phyloP scores from a whole-genome alignment of 1,140 invertebrate species.

The Atta texana region DNA sequence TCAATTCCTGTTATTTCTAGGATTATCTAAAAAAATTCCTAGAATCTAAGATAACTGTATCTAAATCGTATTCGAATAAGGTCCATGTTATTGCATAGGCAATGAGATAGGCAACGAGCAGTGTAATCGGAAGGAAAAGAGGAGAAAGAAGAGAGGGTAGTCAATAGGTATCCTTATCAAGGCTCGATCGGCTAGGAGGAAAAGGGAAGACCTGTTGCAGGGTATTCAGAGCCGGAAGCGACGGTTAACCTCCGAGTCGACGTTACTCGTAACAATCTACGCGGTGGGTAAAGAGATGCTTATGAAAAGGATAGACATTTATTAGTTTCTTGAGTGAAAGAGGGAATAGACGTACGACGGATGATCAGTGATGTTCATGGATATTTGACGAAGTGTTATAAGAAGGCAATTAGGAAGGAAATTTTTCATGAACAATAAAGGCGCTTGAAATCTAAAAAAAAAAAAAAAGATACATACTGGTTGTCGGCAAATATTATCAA shows the following conservation, averaged over 20 bases:
- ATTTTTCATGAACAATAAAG: background rate
- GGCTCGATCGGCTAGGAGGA: conserved; percentile 6
- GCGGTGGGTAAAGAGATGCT: conserved; percentile 16
- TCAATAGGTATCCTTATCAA: conserved; percentile 41
- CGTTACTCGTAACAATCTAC: conserved; percentile 31
- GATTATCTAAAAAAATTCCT: background rate
- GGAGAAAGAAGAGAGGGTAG: conserved; percentile 11
- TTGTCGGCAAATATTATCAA: too few relatives aligned
- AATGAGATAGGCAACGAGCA: background rate
- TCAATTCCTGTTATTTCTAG: background rate
- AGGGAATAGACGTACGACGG: background rate
- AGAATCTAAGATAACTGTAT: conserved; percentile 2
- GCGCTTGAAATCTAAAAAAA: background rate
- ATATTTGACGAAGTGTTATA: background rate
- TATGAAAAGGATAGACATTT: conserved; percentile 9
- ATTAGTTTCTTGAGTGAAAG: background rate
- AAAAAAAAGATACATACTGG: background rate
- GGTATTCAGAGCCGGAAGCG: conserved; percentile 34
- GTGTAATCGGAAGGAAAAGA: conserved; percentile 8
- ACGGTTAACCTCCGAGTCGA: background rate
- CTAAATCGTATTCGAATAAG: background rate
- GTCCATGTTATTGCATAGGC: background rate
- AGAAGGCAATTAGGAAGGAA: background rate
- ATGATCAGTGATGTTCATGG: background rate
- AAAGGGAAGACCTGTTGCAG: conserved; percentile 41